These are phyloP conservation scores for Silurus meridionalis DNA, from an alignment of 2,113 vertebrate species.

Conservation along the genomic window DNA sequence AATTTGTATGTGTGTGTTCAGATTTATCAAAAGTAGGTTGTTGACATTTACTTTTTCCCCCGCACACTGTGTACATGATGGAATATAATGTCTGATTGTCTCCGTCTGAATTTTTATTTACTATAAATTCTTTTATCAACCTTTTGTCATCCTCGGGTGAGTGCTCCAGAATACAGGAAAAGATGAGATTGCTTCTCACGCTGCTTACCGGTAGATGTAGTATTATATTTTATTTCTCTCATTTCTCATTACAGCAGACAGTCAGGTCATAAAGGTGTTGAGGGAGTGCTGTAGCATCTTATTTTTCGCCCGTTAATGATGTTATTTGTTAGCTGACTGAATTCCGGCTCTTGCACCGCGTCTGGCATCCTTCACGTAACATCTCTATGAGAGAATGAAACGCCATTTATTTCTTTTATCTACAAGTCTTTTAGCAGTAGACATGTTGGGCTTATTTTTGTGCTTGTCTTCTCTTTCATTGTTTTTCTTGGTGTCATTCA, in stretches of 20 bases:
- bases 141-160: conserved; percentile 1
- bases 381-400: not conserved
- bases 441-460: not conserved
- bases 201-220: not conserved
- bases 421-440: not conserved
- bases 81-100: conserved; percentile 11
- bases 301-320: conserved; percentile 27
- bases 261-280: conserved; percentile 5
- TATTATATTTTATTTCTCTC: conserved; percentile 1
- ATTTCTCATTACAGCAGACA: not conserved
- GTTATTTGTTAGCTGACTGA: conserved; percentile 16
- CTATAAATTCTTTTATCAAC: conserved; percentile 18
- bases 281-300: conserved; percentile 20
- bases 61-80: not conserved
- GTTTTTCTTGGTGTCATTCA: not conserved
- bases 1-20: not conserved
- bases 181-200: not conserved
- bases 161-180: conserved; percentile 4
- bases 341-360: not conserved
- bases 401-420: not conserved
- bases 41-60: not conserved
- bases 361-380: not conserved
- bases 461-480: not conserved
- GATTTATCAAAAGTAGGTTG: not conserved
- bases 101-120: not conserved